Evolutionary conservation across 2,797 vertebrate genomes (phyloP), one percentile per base, ranked within the genome.

Genomic region (Dromococcyx pavoninus): DNA sequence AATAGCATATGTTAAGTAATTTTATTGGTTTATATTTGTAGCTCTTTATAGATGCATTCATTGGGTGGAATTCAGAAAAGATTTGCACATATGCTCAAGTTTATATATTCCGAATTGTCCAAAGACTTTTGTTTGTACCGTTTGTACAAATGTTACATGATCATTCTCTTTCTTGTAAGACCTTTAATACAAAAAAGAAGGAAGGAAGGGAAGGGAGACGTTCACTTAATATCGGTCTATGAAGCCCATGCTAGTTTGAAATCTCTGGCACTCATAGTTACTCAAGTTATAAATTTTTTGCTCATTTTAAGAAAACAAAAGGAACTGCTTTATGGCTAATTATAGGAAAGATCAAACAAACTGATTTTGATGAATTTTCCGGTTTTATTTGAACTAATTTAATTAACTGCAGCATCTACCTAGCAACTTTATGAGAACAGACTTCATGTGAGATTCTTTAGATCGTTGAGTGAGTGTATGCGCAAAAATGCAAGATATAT

Each of bases 21-120:
- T 93, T 91, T 74, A 54, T 37, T 76, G 87, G 91, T 92, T 94
- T 80, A 69, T 87, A 91, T 46, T 89, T 94, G 53, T 39, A 93
- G 53, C n/a, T 87, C 91, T 95, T 93, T 82, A 92, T 70, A 92
- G 74, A 92, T 79, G 75, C 14, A 8, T 80, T 77, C 77, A 95
- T 93, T 95, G 86, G 93, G 83, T 13, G 0, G 74, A 90, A 91
- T 91, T 86, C 92, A 89, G 64, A 39, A 64, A 71, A 89, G 84
- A 85, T 86, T 95, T 95, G 77, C 86, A 89, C 88, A 91, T 85
- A 89, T 87, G 69, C 78, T 96, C 77, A 92, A 95, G 54, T 94
- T 95, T 85, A 91, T 95, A 54, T 61, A 91, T 83, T 93, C 61
- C 2, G 19, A 93, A 44, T 54, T 80, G 69, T 86, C 85, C 50